Base-by-base conservation (phyloP, 2,113 vertebrate species). In the Cebidichthys violaceus region DNA sequence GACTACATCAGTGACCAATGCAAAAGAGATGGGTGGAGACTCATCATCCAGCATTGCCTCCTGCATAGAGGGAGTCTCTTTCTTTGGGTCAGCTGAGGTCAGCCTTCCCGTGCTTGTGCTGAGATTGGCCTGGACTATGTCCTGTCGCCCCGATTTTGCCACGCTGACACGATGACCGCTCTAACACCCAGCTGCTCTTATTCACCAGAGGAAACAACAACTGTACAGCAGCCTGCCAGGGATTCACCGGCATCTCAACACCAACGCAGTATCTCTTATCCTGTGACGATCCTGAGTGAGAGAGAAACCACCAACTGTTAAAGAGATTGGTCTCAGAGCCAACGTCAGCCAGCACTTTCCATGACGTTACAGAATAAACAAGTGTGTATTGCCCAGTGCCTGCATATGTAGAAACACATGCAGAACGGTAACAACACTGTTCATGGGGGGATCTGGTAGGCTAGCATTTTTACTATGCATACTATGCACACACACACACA, bases 401-500 rank as follows among this genome's bases (percentile, higher is more conserved):
- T 62, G 7, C 14, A 68, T 24, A 59, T 72, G 20, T 20, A 70
- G 3, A 68, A 54, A 27, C 14, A 18, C 18, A 54, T 68, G n/a
- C 35, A 55, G 14, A 70, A 50, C 29, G n/a, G 7, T 14, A 61
- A 75, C 27, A 55, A n/a, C 37, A 55, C 6, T 37, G 9, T 59
- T 47, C n/a, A 2, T 0, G 31, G 31, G 31, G 45, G 10, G 9
- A 50, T 31, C 43, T 29, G 9, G 35, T 59, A 11, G 50, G 22
- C 50, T 27, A 8, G 6, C 27, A 14, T 22, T 41, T 59, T 33
- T 24, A 61, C 59, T 9, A 47, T 9, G 24, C 17, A 62, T 62
- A 50, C 92, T n/a, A n/a, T n/a, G n/a, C 80, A 94, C 92, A 81
- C 64, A 54, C 66, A 86, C 65, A 45, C 13, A 33, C 33, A n/a